These are phyloP conservation scores for Phycodurus eques DNA, from an alignment of 2,113 vertebrate genomes.

Conservation along the genomic window DNA sequence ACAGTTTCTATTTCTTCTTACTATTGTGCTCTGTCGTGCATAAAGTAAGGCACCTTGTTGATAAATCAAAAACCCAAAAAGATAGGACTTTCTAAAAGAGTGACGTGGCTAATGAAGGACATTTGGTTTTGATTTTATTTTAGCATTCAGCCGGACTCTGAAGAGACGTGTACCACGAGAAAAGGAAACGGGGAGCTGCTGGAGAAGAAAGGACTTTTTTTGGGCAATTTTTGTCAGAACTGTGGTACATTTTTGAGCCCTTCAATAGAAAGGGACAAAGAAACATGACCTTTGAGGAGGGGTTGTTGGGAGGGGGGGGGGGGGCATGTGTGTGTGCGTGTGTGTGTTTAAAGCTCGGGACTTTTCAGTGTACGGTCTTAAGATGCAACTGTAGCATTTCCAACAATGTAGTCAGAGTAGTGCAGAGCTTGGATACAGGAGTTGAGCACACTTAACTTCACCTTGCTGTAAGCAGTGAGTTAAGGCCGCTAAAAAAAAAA, in stretches of 20 bases:
- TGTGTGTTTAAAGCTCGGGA: slow-evolving; percentile 36
- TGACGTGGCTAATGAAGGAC: slow-evolving; percentile 50
- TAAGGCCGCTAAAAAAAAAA: slow-evolving; percentile 52
- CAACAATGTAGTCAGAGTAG: slow-evolving; percentile 72
- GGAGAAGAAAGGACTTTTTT: slow-evolving; percentile 54
- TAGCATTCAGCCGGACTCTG: slow-evolving; percentile 62
- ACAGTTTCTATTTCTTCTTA: slow-evolving; percentile 84
- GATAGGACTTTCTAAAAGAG: slow-evolving; percentile 67
- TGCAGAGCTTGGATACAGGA: slow-evolving; percentile 60
- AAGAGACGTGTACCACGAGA: slow-evolving; percentile 56
- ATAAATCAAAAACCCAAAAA: slow-evolving; percentile 70
- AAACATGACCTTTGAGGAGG: slow-evolving; percentile 52
- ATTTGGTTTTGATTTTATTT: slow-evolving; percentile 33
- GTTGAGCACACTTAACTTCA: slow-evolving; percentile 57
- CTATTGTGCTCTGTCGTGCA: slow-evolving; percentile 82
- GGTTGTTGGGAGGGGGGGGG: background rate
- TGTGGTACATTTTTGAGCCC: slow-evolving; percentile 56
- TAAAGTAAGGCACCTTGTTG: slow-evolving; percentile 86
- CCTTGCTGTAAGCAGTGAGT: slow-evolving; percentile 73
- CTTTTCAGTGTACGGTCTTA: slow-evolving; percentile 57
- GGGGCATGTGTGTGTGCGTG: background rate
- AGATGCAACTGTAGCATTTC: slow-evolving; percentile 78
- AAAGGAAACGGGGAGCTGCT: slow-evolving; percentile 55
- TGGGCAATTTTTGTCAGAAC: slow-evolving; percentile 61
- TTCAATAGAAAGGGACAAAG: slow-evolving; percentile 43